Percentiles rank a stretch among this genome's conserved stretches.
Conservation (phyloP, 2,888 invertebrate genomes). For the Polymixis flavicincta region DNA sequence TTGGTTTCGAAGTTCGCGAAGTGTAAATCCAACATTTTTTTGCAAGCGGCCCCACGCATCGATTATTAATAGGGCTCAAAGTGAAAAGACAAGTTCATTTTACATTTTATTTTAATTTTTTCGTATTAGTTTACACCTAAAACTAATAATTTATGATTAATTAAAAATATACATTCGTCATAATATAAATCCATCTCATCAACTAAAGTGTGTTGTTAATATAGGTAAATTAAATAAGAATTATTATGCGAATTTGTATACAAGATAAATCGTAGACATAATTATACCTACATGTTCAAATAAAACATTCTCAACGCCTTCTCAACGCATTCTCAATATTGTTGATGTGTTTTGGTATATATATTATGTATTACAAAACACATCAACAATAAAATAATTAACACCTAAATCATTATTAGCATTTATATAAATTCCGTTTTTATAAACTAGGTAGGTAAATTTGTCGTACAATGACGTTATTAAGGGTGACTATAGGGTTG, state of each 20-base stretch:
- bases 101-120: slow-evolving; percentile 70
- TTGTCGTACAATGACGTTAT: background rate
- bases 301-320: background rate
- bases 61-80: slow-evolving; percentile 20
- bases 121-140: slow-evolving; percentile 72
- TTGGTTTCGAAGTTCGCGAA: background rate
- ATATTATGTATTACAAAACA: background rate
- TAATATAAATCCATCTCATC: slow-evolving; percentile 66
- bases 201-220: slow-evolving; percentile 61
- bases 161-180: slow-evolving; percentile 70
- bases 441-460: background rate
- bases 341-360: too few species aligned
- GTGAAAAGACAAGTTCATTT: slow-evolving; percentile 44
- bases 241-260: slow-evolving; percentile 34
- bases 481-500: background rate
- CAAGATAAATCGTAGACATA: background rate
- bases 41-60: background rate
- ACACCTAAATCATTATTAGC: too few species aligned
- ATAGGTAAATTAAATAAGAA: slow-evolving; percentile 5
- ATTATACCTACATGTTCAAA: background rate
- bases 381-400: background rate
- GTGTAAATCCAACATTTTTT: background rate
- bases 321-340: too few species aligned
- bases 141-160: slow-evolving; percentile 68
- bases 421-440: background rate